Evolutionary conservation across 2,888 invertebrate genomes (phyloP).

Genomic region (Morinoia aosen): DNA sequence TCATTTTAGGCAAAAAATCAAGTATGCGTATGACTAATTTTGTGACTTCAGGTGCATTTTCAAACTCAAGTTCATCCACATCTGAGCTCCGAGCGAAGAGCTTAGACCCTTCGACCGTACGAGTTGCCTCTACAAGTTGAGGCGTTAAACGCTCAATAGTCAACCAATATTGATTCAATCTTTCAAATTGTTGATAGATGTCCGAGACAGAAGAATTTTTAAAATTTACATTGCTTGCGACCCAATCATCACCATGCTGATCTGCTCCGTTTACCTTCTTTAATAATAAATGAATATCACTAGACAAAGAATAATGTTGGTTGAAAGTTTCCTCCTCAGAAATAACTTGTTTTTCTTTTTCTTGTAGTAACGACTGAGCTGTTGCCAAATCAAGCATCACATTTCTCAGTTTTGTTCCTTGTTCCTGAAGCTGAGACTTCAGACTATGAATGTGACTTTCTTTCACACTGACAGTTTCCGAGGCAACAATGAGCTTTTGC

Average conservation of each 20-base stretch:
- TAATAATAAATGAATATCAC: background rate
- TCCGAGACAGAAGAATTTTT: background rate
- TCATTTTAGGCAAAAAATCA: background rate
- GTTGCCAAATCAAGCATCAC: background rate
- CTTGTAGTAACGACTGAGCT: background rate
- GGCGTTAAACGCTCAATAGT: background rate
- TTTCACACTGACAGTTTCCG: slow-evolving; percentile 1
- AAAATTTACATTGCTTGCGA: background rate
- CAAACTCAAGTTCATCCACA: background rate
- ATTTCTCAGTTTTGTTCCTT: slow-evolving; percentile 16
- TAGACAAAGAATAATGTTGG: background rate
- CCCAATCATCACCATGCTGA: background rate
- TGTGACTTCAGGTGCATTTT: background rate
- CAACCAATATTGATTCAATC: background rate
- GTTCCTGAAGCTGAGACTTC: slow-evolving; percentile 26
- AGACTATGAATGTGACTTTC: slow-evolving; percentile 12
- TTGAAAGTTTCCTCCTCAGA: background rate
- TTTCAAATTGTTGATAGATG: background rate
- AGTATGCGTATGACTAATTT: background rate
- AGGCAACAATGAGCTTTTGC: slow-evolving; percentile 32
- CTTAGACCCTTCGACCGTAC: background rate
- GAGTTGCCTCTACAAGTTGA: background rate
- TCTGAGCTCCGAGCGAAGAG: background rate
- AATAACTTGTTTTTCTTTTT: background rate
- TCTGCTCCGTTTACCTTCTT: background rate